A percentile compares a stretch with the other conserved stretches of the same genome.
phyloP scores from a whole-genome alignment of 1,140 invertebrate genomes.

The Caenorhabditis inopinata region DNA sequence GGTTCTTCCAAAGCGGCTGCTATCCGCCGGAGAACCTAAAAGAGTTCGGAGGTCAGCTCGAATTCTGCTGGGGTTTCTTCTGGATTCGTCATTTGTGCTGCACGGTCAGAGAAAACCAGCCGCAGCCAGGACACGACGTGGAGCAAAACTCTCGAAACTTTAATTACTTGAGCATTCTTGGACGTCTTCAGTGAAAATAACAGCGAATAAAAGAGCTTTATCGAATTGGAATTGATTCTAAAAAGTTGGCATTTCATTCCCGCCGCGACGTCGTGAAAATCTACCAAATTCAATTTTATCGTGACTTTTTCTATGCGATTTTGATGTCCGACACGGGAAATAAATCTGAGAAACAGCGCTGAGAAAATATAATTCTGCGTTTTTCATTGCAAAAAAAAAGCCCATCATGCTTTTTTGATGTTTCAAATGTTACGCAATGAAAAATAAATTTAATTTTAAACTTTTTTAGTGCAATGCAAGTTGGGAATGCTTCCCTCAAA shows the following conservation, averaged over 20 bases:
- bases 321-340: too few species aligned
- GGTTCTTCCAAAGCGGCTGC: not conserved
- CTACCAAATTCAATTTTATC: too few species aligned
- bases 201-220: not conserved
- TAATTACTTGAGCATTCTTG: not conserved
- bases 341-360: too few species aligned
- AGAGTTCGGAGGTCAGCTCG: not conserved
- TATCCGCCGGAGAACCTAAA: not conserved
- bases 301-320: too few species aligned
- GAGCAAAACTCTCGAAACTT: not conserved
- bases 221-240: not conserved
- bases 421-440: too few species aligned
- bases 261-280: not conserved
- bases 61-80: not conserved
- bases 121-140: not conserved
- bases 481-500: too few species aligned
- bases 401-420: too few species aligned
- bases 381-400: too few species aligned
- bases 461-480: too few species aligned
- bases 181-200: not conserved
- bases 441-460: too few species aligned
- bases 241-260: too few species aligned
- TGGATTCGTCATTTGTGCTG: not conserved
- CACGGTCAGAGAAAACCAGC: not conserved
- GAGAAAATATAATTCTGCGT: too few species aligned